Conservation (phyloP, 2,797 vertebrate genomes). For the Limnodromus scolopaceus region DNA sequence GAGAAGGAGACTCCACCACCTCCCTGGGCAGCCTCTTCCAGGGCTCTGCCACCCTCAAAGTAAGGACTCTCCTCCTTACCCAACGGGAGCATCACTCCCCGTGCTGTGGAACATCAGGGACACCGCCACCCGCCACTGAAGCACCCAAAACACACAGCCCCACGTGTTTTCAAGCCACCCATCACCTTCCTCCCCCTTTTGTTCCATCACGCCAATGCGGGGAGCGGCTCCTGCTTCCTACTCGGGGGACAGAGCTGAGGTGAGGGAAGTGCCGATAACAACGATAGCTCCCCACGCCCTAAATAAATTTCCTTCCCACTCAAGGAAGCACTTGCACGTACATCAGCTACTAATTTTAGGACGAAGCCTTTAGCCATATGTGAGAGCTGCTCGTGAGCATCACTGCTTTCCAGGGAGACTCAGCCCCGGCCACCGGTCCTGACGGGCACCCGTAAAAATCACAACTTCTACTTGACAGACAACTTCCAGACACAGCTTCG, state of each 20-base stretch:
- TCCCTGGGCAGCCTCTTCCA: too few relatives aligned
- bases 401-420: not conserved
- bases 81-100: not conserved
- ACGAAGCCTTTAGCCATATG: not conserved
- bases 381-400: not conserved
- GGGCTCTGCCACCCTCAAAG: too few relatives aligned
- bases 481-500: not conserved
- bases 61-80: not conserved
- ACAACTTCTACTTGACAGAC: not conserved
- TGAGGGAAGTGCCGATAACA: not conserved
- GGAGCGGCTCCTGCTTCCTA: not conserved
- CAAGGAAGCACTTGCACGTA: not conserved
- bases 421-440: fast-evolving
- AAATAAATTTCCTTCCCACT: constrained; percentile 38
- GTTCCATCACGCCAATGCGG: fast-evolving
- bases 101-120: not conserved
- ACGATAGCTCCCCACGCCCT: not conserved
- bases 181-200: not conserved
- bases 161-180: fast-evolving
- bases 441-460: fast-evolving
- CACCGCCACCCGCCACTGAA: fast-evolving
- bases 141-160: fast-evolving
- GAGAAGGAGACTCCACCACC: too few relatives aligned
- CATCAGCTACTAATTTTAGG: constrained; percentile 13
- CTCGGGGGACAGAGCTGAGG: fast-evolving